Percentiles rank a stretch among this genome's conserved stretches.
Conservation (phyloP, 2,113 vertebrate genomes). For the Benthochromis sp. region DNA sequence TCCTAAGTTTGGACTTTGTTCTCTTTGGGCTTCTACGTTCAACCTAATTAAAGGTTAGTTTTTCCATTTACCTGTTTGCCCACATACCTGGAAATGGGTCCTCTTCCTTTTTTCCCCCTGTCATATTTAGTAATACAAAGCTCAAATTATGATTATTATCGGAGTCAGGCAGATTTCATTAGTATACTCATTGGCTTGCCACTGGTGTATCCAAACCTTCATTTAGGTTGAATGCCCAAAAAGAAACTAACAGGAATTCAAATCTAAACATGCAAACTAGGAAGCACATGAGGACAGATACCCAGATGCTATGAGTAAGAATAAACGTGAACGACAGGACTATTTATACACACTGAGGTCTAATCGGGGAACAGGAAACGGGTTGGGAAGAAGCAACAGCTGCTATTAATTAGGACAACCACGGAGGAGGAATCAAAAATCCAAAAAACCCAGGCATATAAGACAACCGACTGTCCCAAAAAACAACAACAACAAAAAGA, state of each 20-base stretch:
- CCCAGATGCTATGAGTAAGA: neutral
- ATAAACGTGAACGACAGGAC: neutral
- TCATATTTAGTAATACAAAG: neutral
- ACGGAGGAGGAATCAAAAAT: neutral
- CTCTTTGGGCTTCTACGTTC: neutral
- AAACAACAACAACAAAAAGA: neutral
- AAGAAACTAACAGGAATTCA: neutral
- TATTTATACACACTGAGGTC: neutral
- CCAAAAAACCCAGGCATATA: neutral
- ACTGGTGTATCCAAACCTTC: neutral
- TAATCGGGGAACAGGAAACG: neutral
- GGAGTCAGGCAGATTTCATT: neutral
- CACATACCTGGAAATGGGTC: neutral
- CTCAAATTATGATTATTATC: neutral
- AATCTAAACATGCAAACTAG: neutral
- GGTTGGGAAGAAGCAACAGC: neutral
- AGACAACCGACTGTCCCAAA: neutral
- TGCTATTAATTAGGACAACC: neutral
- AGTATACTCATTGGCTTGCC: neutral
- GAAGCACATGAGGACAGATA: neutral
- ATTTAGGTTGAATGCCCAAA: neutral
- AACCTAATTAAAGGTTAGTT: neutral
- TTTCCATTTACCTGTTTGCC: neutral
- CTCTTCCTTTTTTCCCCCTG: fast-evolving
- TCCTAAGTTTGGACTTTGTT: neutral